phyloP scores from a whole-genome alignment of 1,140 invertebrate genomes.

The Achroia grisella region DNA sequence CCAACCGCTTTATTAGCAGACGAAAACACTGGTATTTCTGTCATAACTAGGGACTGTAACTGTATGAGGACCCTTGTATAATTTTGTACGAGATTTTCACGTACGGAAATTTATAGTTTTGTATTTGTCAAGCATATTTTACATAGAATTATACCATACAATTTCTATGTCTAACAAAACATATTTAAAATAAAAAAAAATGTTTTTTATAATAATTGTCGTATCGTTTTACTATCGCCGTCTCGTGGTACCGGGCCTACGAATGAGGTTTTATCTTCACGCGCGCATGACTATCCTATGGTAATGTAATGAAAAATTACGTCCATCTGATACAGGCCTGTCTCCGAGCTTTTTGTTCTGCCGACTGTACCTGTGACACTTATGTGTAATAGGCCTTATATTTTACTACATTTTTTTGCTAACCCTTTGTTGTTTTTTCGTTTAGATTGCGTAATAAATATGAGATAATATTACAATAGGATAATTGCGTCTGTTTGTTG shows the following conservation, averaged over 20 bases:
- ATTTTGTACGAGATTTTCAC: too few species aligned
- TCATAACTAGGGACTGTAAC: too few species aligned
- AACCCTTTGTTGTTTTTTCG: background rate
- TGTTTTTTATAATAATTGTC: background rate
- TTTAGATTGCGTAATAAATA: too few species aligned
- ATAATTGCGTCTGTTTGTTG: too few species aligned
- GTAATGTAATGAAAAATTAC: constrained; percentile 72
- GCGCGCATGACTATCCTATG: constrained; percentile 54
- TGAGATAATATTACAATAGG: too few species aligned
- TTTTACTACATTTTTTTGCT: constrained; percentile 2
- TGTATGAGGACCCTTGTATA: too few species aligned
- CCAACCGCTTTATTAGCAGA: too few species aligned
- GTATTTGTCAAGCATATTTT: too few species aligned
- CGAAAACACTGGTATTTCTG: too few species aligned
- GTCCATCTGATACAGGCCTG: constrained; percentile 53
- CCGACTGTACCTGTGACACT: background rate
- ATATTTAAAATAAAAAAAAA: constrained; percentile 4
- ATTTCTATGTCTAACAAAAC: too few species aligned
- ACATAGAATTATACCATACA: too few species aligned
- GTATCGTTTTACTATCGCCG: constrained; percentile 11
- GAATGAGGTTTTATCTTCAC: constrained; percentile 54
- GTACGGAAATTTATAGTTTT: too few species aligned
- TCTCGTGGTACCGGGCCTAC: constrained; percentile 33
- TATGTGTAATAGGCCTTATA: constrained; percentile 11
- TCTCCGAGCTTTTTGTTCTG: constrained; percentile 38